Base-by-base conservation (phyloP, 2,113 vertebrate genomes). In the Aspidoscelis tigris region DNA sequence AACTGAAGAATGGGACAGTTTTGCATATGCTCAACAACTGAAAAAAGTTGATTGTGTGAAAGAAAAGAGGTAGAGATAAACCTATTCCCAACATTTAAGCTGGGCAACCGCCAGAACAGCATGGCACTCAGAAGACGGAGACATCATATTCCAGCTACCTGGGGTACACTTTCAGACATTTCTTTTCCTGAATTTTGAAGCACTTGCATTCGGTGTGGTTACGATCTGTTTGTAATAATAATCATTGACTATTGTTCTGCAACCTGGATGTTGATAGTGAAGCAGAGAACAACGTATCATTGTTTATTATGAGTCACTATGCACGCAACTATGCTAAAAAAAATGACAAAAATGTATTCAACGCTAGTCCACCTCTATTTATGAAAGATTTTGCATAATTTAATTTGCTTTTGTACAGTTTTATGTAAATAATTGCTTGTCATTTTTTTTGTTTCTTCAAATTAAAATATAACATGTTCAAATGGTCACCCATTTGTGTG, bases 401-500 rank as follows among this genome's bases (percentile, higher is more conserved):
- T 99, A 98, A 98, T 98, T 99, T 98, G 97, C 96, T 98, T 99
- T 99, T 99, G 99, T 99, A 99, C 98, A 99, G 98, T 97, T 99
- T 98, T 98, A 96, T 99, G 98, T 99, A 99, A 99, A 99, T 99
- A 99, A 98, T 97, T 98, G 98, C 98, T 98, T 99, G 98, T 98
- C 97, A 98, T 97, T 99, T 99, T 99, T 58, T 61, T 99, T 98
- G 98, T 99, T 97, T 98, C 98, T 98, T 97, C 97, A 98, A 97
- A 99, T 99, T 99, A 98, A 99, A 99, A 98, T 98, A 98, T 98
- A 99, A 99, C 97, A 98, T 98, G 97, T 95, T 98, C 97, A 98
- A 97, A 94, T 90, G 89, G 93, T 93, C 94, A 78, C 85, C 79
- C 87, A 86, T 88, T 96, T 94, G 89, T 83, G 88, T 95, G 85